Percentiles rank a stretch among this genome's conserved stretches.
phyloP scores from a whole-genome alignment of 1,140 invertebrate species.

The Copidosoma floridanum region DNA sequence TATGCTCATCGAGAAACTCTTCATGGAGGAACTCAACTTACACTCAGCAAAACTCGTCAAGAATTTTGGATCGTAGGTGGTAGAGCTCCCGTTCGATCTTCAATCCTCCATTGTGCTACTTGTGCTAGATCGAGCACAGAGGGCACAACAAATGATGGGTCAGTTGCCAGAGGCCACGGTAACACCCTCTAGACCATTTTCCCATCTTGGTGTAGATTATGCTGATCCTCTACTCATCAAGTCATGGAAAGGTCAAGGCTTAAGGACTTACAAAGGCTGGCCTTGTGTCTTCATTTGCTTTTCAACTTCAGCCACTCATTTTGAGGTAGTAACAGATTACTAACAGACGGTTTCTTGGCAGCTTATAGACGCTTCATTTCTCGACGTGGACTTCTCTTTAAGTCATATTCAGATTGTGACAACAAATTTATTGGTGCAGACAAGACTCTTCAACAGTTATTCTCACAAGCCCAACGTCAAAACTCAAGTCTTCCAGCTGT shows the following conservation, averaged over 20 bases:
- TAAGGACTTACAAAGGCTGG: slow-evolving; percentile 33
- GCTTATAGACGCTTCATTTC: slow-evolving; percentile 43
- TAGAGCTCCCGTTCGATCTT: slow-evolving; percentile 4
- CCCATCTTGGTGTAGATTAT: slow-evolving; percentile 45
- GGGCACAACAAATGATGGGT: too few species aligned
- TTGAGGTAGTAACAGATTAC: slow-evolving; percentile 41
- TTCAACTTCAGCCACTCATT: slow-evolving; percentile 40
- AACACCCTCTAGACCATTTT: too few species aligned
- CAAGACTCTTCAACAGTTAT: too few species aligned
- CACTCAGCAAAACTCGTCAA: too few species aligned
- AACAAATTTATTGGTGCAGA: slow-evolving; percentile 46
- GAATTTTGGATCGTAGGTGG: slow-evolving; percentile 31
- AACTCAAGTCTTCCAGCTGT: too few species aligned
- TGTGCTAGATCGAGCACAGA: not conserved
- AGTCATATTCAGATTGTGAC: slow-evolving; percentile 39
- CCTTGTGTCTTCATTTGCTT: slow-evolving; percentile 35
- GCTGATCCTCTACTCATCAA: slow-evolving; percentile 42
- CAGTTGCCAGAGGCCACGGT: too few species aligned
- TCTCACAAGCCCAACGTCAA: too few species aligned
- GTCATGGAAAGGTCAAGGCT: slow-evolving; percentile 22
- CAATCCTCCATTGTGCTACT: not conserved
- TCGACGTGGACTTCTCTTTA: slow-evolving; percentile 30
- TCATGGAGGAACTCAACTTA: slow-evolving; percentile 39
- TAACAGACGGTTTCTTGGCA: slow-evolving; percentile 41
- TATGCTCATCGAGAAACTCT: slow-evolving; percentile 31